Evolutionary conservation across 2,113 vertebrate species (phyloP).

Genomic region (Anarrhichthys ocellatus): DNA sequence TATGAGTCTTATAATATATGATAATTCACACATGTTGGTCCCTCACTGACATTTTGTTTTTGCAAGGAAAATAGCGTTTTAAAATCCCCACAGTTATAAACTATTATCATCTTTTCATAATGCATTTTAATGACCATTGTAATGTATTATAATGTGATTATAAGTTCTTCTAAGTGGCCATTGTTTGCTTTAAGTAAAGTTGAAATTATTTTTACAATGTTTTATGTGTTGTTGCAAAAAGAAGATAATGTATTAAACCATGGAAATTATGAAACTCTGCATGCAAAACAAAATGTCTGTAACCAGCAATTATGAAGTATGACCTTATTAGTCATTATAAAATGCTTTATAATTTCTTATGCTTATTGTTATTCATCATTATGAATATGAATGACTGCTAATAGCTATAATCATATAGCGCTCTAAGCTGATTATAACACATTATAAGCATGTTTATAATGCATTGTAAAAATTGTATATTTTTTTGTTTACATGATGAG

Average conservation of each 20-base stretch:
- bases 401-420: background rate
- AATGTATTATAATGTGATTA: background rate
- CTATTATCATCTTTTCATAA: background rate
- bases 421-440: background rate
- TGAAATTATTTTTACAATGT: background rate
- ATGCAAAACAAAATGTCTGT: background rate
- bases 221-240: background rate
- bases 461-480: background rate
- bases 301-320: background rate
- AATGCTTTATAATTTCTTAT: background rate
- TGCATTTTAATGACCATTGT: background rate
- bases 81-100: background rate
- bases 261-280: background rate
- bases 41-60: background rate
- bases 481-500: background rate
- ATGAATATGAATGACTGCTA: background rate
- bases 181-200: background rate
- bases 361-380: background rate
- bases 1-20: background rate
- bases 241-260: background rate
- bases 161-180: background rate
- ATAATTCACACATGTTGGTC: background rate
- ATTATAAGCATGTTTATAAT: background rate
- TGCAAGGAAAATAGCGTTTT: background rate
- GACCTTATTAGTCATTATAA: background rate